Base-by-base conservation (phyloP, 2,888 invertebrate genomes). In the Kryphioiulus occultus region DNA sequence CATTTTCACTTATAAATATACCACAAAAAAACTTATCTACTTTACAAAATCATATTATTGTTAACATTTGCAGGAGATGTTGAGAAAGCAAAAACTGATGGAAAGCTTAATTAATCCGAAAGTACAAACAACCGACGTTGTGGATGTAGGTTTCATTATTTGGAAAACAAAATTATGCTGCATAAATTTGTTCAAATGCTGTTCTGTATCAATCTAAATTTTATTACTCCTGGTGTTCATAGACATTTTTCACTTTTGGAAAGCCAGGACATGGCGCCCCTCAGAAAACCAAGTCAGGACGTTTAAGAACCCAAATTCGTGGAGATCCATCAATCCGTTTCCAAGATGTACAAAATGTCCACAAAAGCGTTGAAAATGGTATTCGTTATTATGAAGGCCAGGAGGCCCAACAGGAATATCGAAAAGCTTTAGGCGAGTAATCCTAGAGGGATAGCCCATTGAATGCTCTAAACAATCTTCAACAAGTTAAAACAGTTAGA, bases 271-370 rank as follows among this genome's bases (percentile, higher is more conserved):
- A 89, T 91, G 89, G 93, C 10, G 92, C 93, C 90, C 90, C 93
- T 90, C 90, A 91, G 22, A 89, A 91, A 32, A 91, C 91, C 5
- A 90, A 90, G 47, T 91, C 92, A 0, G 92, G 92, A 30, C 91
- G 90, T 88, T 90, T 91, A 88, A 89, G 91, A n/a, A 91, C 92
- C 10, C 91, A 91, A 88, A 91, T 92, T 4, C 90, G 90, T 44
- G 93, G 94, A 90, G 95, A 95, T 91, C 95, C 95, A 2, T 93
- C 94, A 89, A 92, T 95, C 90, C 93, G 94, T 89, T 94, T 89
- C 53, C 89, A 89, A 30, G 89, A 88, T 42, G 87, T 88, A 0
- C 89, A 89, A 78, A 85, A 88, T 30, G 89, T 89, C 0, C 78
- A 88, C 10, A 88, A 89, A 32, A 89, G 89, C 22, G 89, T 89